phyloP scores from a whole-genome alignment of 2,888 invertebrate species.

The Ophion obscuratus region DNA sequence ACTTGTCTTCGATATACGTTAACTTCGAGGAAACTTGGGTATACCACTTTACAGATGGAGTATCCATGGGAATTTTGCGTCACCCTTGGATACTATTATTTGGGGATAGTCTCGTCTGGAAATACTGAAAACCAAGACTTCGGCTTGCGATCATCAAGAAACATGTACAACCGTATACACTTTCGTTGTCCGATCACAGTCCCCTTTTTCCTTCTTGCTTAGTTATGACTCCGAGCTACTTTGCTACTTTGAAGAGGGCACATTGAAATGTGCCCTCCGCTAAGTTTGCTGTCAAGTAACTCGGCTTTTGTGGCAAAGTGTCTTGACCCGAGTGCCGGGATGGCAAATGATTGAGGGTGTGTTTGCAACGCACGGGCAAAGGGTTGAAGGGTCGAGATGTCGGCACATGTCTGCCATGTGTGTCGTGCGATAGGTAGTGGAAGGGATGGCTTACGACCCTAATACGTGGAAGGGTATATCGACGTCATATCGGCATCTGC shows the following conservation, averaged over 20 bases:
- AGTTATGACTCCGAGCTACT: not conserved
- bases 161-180: not conserved
- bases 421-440: conserved; percentile 70
- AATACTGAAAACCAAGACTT: not conserved
- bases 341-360: conserved; percentile 12
- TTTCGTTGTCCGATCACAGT: not conserved
- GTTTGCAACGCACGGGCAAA: conserved; percentile 20
- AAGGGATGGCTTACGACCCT: conserved; percentile 53
- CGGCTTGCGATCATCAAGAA: not conserved
- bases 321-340: not conserved
- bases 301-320: conserved; percentile 15
- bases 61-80: not conserved
- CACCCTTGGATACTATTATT: no score
- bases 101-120: not conserved
- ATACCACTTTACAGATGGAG: not conserved
- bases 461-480: conserved; percentile 71
- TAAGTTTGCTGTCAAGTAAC: conserved; percentile 1
- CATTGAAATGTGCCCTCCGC: not conserved
- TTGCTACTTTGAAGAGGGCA: not conserved
- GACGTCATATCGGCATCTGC: conserved; percentile 76
- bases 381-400: conserved; percentile 63
- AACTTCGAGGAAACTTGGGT: not conserved
- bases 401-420: conserved; percentile 80
- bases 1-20: not conserved
- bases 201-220: not conserved